Base-by-base conservation (phyloP, 2,797 vertebrate genomes). In the Benthosema pterotum region DNA sequence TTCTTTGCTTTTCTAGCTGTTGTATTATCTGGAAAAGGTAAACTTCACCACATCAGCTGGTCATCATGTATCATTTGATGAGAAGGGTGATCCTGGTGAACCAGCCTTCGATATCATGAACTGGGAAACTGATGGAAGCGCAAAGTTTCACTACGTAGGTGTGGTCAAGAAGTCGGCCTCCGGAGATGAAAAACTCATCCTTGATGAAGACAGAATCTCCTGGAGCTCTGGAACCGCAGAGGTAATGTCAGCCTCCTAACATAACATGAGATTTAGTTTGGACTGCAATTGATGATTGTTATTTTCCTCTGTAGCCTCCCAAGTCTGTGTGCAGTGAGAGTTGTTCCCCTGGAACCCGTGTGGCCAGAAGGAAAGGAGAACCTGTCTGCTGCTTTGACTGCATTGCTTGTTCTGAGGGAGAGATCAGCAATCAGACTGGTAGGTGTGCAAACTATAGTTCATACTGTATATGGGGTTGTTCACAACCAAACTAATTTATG, bases 341-440 rank as follows among this genome's bases (percentile, higher is more conserved):
- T 45, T 91, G 87, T 57, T 69, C 45, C 32, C 74, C 75, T 7
- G 88, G 87, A 2, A 87, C 71, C 19, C 80, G 82, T 17, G 75
- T 74, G 63, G 72, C 75, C 18, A 38, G 42, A n/a, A 60, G 2
- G 38, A 74, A 78, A 5, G 82, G 80, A 5, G 46, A 76, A 5
- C 75, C 84, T 1, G 57, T 83, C 6, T 89, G 86, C 67, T 91
- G 88, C 62, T 87, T 88, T 50, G 79, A 89, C 47, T 88, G 88
- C 18, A 52, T 80, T 0, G 60, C 38, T 4, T 91, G 86, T 28
- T 72, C 75, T 11, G 32, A 38, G 32, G 32, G 32, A 38, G 32
- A 38, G 32, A 2, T 38, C 9, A 38, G 32, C 32, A 38, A 88
- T 64, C 55, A 69, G 19, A 80, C 86, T 60, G 86, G 88, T 89